Conservation (phyloP, 1,140 invertebrate species). For the Diprion similis region DNA sequence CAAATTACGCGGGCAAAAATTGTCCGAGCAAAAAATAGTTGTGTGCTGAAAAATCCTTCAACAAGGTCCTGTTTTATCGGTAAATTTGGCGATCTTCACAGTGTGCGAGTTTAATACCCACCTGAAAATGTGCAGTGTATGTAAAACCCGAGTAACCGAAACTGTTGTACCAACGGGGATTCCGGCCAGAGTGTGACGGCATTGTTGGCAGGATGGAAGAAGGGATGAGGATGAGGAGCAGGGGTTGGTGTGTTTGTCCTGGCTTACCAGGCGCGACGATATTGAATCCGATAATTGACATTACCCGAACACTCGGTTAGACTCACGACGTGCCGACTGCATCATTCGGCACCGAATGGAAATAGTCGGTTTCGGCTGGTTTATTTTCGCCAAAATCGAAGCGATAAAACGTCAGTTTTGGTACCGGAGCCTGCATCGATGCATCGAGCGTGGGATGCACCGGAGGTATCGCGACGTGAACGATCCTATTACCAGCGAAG, state of each 20-base stretch:
- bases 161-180: no score
- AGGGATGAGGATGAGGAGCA: constrained; percentile 25
- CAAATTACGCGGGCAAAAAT: no score
- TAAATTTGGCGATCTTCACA: no score
- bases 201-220: not conserved
- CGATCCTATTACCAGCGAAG: constrained; percentile 58
- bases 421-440: constrained; percentile 13
- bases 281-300: constrained; percentile 63
- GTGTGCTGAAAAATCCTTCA: no score
- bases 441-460: not conserved
- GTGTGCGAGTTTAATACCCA: no score
- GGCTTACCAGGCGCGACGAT: constrained; percentile 60
- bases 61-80: no score
- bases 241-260: constrained; percentile 58
- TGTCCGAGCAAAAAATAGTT: no score
- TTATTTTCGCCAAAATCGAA: constrained; percentile 50
- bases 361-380: constrained; percentile 16
- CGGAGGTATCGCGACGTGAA: constrained; percentile 46
- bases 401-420: constrained; percentile 45
- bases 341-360: not conserved
- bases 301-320: constrained; percentile 30
- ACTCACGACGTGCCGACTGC: constrained; percentile 8
- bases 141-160: not conserved
- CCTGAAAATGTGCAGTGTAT: no score
- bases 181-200: not conserved